A percentile compares a stretch with the other conserved stretches of the same genome.
Evolutionary conservation across 2,888 invertebrate genomes (phyloP).

Genomic region (Meghimatium bilineatum): DNA sequence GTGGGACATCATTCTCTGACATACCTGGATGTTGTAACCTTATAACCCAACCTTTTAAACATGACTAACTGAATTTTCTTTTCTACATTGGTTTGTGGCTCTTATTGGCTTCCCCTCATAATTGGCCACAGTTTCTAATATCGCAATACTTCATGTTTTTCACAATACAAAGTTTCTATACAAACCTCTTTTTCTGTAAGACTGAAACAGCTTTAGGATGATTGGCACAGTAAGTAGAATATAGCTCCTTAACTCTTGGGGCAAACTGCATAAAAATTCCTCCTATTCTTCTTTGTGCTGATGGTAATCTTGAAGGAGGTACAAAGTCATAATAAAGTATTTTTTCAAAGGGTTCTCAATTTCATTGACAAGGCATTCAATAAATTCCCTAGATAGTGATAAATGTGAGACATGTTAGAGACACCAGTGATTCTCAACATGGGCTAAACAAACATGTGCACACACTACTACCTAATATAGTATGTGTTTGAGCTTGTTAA

Average conservation of each 20-base stretch:
- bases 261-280: conserved; percentile 89
- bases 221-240: conserved; percentile 91
- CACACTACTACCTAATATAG: too few species aligned
- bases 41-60: too few species aligned
- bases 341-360: neutral
- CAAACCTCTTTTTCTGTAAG: conserved; percentile 92
- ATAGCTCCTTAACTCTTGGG: conserved; percentile 84
- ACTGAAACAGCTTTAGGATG: conserved; percentile 96
- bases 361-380: neutral
- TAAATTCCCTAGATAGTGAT: neutral
- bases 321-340: neutral
- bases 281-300: conserved; percentile 88
- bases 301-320: conserved; percentile 63
- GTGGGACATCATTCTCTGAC: too few species aligned
- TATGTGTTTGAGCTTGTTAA: too few species aligned
- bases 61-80: too few species aligned
- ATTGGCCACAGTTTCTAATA: too few species aligned
- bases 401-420: neutral
- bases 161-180: neutral
- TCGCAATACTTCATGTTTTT: too few species aligned
- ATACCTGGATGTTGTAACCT: too few species aligned
- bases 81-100: too few species aligned
- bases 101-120: too few species aligned
- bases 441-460: too few species aligned
- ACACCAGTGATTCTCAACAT: too few species aligned